Evolutionary conservation across 2,797 vertebrate species (phyloP), one percentile per base, ranked within the genome.

Genomic region (Cossypha heuglini): DNA sequence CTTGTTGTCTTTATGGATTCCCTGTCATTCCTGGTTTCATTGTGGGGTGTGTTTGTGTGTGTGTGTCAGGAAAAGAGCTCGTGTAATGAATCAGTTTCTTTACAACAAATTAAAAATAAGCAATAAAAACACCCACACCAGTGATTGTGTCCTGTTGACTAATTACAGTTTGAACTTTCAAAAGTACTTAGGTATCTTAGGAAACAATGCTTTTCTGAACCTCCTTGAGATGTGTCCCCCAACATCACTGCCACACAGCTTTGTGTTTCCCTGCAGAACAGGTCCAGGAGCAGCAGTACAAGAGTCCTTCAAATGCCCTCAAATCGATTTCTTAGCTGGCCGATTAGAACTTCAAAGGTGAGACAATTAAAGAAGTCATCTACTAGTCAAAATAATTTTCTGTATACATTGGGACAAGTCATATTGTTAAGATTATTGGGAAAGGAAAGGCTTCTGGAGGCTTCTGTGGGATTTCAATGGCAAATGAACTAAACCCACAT

Each of bases 101-200:
- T 35, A 54, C 77, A 83, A 46, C 18, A 82, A 85, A 73, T 24
- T 18, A 1, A 51, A 90, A 79, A 31, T 1, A 31, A 62, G 20
- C 13, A 48, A 6, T 11, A 75, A 77, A 37, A 11, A 0, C 7
- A 0, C 5, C 10, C 20, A 20, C 28, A 33, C 3, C 13, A 46
- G 12, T 28, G 29, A 20, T 13, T 66, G 24, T 58, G 13, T 13
- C 21, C 38, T 83, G 8, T 29, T 64, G 43, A 61, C 2, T 35
- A 77, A 48, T 7, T 81, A 25, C 13, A 57, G 6, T 58, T 42
- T 84, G 33, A 76, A n/a, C 11, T 52, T 76, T 42, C 45, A 40
- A 20, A 82, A 83, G 13, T 31, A 49, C 16, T n/a, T 46, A 11
- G 2, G 17, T 77, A 54, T 37, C 5, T 71, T 46, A 59, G 28